Evolutionary conservation across 2,797 vertebrate genomes (phyloP).

Genomic region (Sebastes vulpes): DNA sequence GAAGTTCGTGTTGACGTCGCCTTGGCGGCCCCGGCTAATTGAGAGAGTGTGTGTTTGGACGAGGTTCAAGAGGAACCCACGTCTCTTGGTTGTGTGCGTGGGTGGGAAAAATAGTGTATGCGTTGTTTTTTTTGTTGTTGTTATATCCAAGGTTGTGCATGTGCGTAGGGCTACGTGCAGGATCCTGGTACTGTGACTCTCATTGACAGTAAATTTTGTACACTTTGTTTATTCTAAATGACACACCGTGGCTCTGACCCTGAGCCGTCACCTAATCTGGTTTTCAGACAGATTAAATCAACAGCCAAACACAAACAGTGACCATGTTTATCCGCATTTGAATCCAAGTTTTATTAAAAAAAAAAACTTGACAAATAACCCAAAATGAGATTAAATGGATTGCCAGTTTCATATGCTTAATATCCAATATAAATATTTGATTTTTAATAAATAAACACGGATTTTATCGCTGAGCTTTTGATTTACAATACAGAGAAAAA

Average conservation of each 20-base stretch:
- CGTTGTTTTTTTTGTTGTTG: neutral
- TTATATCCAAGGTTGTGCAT: slow-evolving; percentile 32
- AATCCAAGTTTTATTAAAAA: slow-evolving; percentile 1
- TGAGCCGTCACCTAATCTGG: slow-evolving; percentile 30
- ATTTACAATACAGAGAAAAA: neutral
- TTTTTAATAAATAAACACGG: slow-evolving; percentile 28
- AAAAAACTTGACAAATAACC: neutral
- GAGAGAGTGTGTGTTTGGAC: slow-evolving; percentile 82
- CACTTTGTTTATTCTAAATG: slow-evolving; percentile 13
- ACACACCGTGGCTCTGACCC: neutral
- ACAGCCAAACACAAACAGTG: slow-evolving; percentile 26
- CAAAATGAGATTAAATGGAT: slow-evolving; percentile 10
- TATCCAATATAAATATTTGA: slow-evolving; percentile 20
- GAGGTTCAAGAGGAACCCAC: slow-evolving; percentile 73
- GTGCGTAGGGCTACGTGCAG: slow-evolving; percentile 19
- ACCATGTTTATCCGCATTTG: slow-evolving; percentile 14
- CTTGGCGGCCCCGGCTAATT: slow-evolving; percentile 77
- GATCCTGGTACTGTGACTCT: neutral
- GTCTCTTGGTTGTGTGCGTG: slow-evolving; percentile 56
- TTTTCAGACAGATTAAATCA: slow-evolving; percentile 55
- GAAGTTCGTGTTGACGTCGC: slow-evolving; percentile 79
- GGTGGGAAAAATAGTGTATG: slow-evolving; percentile 17
- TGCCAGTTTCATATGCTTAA: slow-evolving; percentile 20
- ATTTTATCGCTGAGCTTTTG: neutral
- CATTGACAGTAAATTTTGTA: slow-evolving; percentile 3